Conservation (phyloP, 2,113 vertebrate species). For the Pterocles burchelli region DNA sequence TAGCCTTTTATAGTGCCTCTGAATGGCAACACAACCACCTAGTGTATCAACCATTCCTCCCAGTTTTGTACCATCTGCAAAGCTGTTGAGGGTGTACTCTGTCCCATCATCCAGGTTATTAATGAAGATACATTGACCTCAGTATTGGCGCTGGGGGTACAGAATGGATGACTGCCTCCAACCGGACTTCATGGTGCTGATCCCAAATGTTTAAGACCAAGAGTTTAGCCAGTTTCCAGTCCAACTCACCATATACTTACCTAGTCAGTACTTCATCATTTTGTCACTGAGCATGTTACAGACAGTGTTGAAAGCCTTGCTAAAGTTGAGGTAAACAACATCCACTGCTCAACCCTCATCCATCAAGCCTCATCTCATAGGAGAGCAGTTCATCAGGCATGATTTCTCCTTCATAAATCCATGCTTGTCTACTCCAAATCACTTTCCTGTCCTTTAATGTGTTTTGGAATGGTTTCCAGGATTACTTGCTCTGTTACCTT, state of each 20-base stretch:
- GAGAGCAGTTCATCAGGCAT: background rate
- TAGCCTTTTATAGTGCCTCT: background rate
- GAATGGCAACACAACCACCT: background rate
- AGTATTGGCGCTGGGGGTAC: background rate
- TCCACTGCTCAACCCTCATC: background rate
- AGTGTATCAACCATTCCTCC: background rate
- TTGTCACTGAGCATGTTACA: background rate
- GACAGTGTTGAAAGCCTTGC: background rate
- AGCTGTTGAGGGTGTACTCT: background rate
- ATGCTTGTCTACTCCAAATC: background rate
- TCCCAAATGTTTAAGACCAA: background rate
- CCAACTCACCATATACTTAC: background rate
- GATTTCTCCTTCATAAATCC: background rate
- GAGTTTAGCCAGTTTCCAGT: background rate
- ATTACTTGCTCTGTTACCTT: background rate
- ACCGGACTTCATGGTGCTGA: background rate
- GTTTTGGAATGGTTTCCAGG: background rate
- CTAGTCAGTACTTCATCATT: background rate
- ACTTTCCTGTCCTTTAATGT: background rate
- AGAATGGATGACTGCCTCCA: background rate
- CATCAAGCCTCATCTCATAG: background rate
- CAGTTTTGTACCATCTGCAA: background rate
- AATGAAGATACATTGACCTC: background rate
- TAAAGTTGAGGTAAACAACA: background rate
- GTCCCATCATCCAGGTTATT: background rate